Evolutionary conservation across 2,888 invertebrate genomes (phyloP), one percentile per base, ranked within the genome.

Genomic region (Drosophila borealis): DNA sequence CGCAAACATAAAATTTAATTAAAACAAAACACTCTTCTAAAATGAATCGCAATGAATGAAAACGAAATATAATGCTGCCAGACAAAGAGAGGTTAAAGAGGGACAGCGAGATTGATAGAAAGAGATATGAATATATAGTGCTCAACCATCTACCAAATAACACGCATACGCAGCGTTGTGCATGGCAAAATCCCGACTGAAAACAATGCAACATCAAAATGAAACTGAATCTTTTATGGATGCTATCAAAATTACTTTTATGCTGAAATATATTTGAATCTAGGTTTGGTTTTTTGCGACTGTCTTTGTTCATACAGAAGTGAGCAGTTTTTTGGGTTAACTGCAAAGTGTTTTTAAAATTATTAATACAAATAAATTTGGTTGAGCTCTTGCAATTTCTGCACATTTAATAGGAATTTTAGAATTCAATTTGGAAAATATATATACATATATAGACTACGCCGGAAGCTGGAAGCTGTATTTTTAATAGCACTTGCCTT

Each of bases 1-100:
- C 19, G 53, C 74, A 54, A 71, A 54, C 50, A 51, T 54, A 42
- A 68, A 74, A 74, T 78, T 63, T 63, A 74, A 78, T 78, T 78
- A 71, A 71, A 78, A 65, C 57, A 61, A 74, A 71, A 71, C 55
- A 70, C 59, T 25, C 42, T 49, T 11, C 4, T 33, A 11, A 44
- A 75, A 62, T 51, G 61, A 63, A 61, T 42, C 5, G 6, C 45
- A 64, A 59, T 64, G 41, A 25, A 63, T 56, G 42, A 42, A 56
- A 73, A 51, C 8, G 37, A 66, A 69, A 69, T 50, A 19, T 25
- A 25, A 25, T 25, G 10, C 41, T 13, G 33, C 44, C 46, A 13
- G n/a, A 10, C n/a, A 19, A 8, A 45, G 19, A 10, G 14, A 10
- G 2, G 48, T 14, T 6, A 19, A 1, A 33, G 9, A 64, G 14